These are phyloP conservation scores for Sus scrofa DNA, from an alignment of 2,113 vertebrate species.

Conservation along the genomic window T2T-Sscrofa CM000819.6:43294001-43294500, in stretches of 20 bases:
- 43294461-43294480: background rate
- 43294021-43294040: background rate
- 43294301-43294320: background rate
- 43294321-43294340: background rate
- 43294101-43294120: background rate
- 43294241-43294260: background rate
- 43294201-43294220: background rate
- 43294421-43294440: background rate
- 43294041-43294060: background rate
- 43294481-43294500: background rate
- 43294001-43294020: background rate
- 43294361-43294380: background rate
- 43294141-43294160: background rate
- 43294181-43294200: background rate
- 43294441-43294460: background rate
- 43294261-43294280: background rate
- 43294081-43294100: too few relatives aligned
- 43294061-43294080: background rate
- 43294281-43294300: background rate
- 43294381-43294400: background rate
- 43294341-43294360: background rate
- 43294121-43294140: background rate
- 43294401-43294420: background rate
- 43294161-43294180: background rate
- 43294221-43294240: background rate